Conservation (phyloP, 2,888 invertebrate genomes). For the Gari tellinella region DNA sequence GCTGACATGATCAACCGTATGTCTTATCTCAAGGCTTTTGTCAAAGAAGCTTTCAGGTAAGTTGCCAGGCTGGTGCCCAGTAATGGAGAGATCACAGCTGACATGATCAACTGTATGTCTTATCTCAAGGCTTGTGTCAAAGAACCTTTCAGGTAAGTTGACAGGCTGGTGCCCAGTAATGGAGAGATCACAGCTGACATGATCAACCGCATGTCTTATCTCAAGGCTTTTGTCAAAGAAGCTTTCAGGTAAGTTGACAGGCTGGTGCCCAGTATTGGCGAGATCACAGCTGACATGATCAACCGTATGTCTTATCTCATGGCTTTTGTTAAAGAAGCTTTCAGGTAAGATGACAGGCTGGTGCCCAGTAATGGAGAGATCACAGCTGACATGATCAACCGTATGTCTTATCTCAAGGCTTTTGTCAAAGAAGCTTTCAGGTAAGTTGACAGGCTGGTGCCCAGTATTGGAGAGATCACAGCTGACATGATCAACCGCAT, state of each 20-base stretch:
- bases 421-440: conserved; percentile 89
- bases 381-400: no score
- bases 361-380: no score
- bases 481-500: conserved; percentile 88
- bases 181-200: no score
- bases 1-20: conserved; percentile 88
- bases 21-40: conserved; percentile 89
- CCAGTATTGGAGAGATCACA: conserved; percentile 81
- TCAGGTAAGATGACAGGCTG: conserved; percentile 86
- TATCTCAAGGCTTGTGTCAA: conserved; percentile 89
- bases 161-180: no score
- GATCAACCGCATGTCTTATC: conserved; percentile 91
- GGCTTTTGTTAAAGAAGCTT: conserved; percentile 88
- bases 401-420: conserved; percentile 89
- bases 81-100: no score
- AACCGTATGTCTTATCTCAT: conserved; percentile 91
- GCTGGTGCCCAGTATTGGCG: no score
- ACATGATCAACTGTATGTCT: conserved; percentile 92
- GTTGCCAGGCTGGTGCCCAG: conserved; percentile 34
- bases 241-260: conserved; percentile 87
- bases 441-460: conserved; percentile 87
- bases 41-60: conserved; percentile 89
- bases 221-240: conserved; percentile 89
- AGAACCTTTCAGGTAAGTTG: conserved; percentile 88
- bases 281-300: no score